Evolutionary conservation across 2,797 vertebrate genomes (phyloP).

Genomic region (Streptopelia turtur): DNA sequence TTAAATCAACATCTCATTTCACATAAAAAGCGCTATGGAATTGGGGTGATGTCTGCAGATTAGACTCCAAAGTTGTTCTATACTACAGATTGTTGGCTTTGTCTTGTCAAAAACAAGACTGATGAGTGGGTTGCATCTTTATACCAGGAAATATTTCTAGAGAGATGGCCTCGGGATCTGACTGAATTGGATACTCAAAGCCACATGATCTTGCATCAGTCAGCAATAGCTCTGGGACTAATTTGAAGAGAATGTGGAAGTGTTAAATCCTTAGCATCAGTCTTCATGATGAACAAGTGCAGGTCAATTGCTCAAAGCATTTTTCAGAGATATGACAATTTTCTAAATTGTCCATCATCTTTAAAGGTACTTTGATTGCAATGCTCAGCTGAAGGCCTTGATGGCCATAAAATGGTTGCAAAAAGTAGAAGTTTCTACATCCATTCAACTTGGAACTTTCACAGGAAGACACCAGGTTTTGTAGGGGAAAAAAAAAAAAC

Average conservation of each 20-base stretch:
- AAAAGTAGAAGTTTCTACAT: not conserved
- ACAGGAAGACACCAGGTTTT: not conserved
- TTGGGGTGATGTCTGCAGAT: not conserved
- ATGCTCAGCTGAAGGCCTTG: not conserved
- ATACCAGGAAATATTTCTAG: conserved; percentile 32
- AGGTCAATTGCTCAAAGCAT: conserved; percentile 54
- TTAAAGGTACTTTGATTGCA: conserved; percentile 60
- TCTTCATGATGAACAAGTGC: conserved; percentile 56
- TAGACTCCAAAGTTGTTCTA: not conserved
- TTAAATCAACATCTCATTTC: not conserved
- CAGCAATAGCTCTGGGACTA: conserved; percentile 29
- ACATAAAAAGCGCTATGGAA: not conserved
- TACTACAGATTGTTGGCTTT: not conserved
- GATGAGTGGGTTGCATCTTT: conserved; percentile 51
- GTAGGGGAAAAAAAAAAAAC: not conserved
- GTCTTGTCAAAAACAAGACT: conserved; percentile 41
- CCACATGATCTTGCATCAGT: conserved; percentile 41
- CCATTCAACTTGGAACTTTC: not conserved
- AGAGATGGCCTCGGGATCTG: conserved; percentile 33
- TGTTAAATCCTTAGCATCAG: conserved; percentile 49
- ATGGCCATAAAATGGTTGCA: not conserved
- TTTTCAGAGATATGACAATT: conserved; percentile 62
- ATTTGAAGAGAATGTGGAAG: conserved; percentile 46
- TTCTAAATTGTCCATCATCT: conserved; percentile 66
- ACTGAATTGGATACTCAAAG: conserved; percentile 40